Evolutionary conservation across 1,140 invertebrate species (phyloP).

Genomic region (Aphelenchoides fujianensis): DNA sequence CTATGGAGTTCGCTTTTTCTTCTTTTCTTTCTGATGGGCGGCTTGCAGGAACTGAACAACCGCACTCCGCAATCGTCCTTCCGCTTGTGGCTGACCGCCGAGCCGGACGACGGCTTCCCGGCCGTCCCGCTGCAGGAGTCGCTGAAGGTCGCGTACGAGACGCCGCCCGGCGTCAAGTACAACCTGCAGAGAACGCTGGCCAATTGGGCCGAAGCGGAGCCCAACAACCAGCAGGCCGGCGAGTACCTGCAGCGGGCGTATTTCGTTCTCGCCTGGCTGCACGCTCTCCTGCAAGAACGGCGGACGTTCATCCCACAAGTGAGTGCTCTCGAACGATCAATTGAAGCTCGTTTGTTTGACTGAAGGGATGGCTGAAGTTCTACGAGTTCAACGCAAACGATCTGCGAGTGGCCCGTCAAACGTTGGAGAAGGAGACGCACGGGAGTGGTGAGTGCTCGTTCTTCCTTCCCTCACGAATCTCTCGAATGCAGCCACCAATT

Average conservation of each 20-base stretch:
- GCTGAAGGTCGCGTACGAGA: constrained; percentile 82
- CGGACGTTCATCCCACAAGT: constrained; percentile 77
- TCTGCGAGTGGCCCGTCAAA: constrained; percentile 70
- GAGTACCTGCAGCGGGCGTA: constrained; percentile 63
- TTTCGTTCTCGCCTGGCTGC: constrained; percentile 76
- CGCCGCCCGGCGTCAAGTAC: constrained; percentile 70
- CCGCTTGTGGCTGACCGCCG: constrained; percentile 76
- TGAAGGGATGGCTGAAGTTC: constrained; percentile 79
- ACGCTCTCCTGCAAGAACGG: constrained; percentile 82
- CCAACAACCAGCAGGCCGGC: not conserved
- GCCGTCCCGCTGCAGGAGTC: constrained; percentile 70
- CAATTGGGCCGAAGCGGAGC: constrained; percentile 63
- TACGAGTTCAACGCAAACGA: constrained; percentile 86
- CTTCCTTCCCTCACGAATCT: no score
- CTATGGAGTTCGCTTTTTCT: constrained; percentile 67
- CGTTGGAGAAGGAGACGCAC: constrained; percentile 16
- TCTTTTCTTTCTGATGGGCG: no score
- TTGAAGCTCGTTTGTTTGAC: constrained; percentile 25
- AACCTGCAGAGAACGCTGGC: constrained; percentile 64
- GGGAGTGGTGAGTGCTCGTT: not conserved
- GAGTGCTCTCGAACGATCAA: constrained; percentile 5
- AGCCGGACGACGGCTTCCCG: constrained; percentile 71
- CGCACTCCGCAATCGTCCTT: constrained; percentile 69
- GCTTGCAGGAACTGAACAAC: constrained; percentile 68
- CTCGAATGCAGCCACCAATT: constrained; percentile 67